Evolutionary conservation across 2,888 invertebrate species (phyloP).

Genomic region (Ametastegia equiseti): DNA sequence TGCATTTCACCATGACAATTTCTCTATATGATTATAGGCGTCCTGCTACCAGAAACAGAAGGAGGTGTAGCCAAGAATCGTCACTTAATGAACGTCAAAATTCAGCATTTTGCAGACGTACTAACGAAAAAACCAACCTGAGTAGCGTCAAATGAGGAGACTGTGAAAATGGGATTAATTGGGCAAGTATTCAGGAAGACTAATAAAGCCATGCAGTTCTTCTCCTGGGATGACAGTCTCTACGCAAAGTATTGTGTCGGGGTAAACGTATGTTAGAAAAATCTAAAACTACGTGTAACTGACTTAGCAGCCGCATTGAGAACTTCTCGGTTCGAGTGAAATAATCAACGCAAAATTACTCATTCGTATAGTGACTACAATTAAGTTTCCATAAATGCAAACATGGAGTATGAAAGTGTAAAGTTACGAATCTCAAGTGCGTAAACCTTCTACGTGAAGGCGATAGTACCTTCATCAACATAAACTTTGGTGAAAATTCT

Average conservation of each 20-base stretch:
- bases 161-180: conserved; percentile 11
- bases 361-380: neutral
- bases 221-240: neutral
- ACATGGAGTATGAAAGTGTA: conserved; percentile 2
- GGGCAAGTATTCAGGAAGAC: neutral
- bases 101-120: neutral
- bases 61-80: neutral
- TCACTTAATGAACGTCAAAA: neutral
- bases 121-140: neutral
- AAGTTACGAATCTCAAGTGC: neutral
- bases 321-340: neutral
- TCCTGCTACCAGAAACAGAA: neutral
- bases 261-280: neutral
- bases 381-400: neutral
- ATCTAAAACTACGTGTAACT: neutral
- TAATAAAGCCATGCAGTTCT: neutral
- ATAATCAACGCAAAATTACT: neutral
- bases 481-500: neutral
- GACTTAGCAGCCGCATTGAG: neutral
- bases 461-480: neutral
- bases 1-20: conserved; percentile 52
- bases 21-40: conserved; percentile 53
- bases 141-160: neutral
- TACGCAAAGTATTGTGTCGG: neutral
- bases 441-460: neutral